Conservation (phyloP, 1,140 invertebrate genomes). For the Calycopis cecrops region DNA sequence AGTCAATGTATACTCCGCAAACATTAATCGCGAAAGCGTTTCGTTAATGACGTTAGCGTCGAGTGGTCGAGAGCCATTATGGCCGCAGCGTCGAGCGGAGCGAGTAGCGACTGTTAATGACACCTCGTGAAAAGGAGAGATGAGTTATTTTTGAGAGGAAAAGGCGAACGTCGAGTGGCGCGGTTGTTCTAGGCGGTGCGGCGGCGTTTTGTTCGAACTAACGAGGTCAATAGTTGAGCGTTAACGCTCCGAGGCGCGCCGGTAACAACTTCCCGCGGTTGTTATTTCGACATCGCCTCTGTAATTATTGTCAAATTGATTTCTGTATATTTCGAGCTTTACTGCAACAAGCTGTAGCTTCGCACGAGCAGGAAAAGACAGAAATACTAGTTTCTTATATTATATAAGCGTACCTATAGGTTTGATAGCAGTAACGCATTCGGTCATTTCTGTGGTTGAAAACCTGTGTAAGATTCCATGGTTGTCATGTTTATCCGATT, state of each 20-base stretch:
- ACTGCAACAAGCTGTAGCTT: too few relatives aligned
- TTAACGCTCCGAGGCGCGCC: conserved; percentile 42
- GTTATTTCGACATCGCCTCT: conserved; percentile 35
- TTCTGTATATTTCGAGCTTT: background rate
- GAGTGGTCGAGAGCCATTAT: conserved; percentile 36
- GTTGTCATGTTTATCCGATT: too few relatives aligned
- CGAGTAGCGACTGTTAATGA: conserved; percentile 54
- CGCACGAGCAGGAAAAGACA: too few relatives aligned
- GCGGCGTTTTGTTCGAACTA: conserved; percentile 65
- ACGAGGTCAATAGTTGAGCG: conserved; percentile 70
- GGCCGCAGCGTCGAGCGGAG: conserved; percentile 31
- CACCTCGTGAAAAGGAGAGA: conserved; percentile 69
- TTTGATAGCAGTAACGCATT: too few relatives aligned
- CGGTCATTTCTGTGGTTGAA: too few relatives aligned
- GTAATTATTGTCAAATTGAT: conserved; percentile 18
- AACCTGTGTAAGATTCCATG: too few relatives aligned
- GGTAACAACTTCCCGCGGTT: conserved; percentile 53
- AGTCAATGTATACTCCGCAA: conserved; percentile 26
- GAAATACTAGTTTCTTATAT: too few relatives aligned
- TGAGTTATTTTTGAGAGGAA: conserved; percentile 73
- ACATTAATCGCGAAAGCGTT: conserved; percentile 50
- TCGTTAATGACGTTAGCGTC: conserved; percentile 65
- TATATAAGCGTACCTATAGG: too few relatives aligned
- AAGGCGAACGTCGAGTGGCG: conserved; percentile 67
- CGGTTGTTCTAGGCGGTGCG: conserved; percentile 64